A percentile compares a stretch with the other conserved stretches of the same genome.
Evolutionary conservation across 1,140 invertebrate genomes (phyloP).

Genomic region (Euwallacea fornicatus): DNA sequence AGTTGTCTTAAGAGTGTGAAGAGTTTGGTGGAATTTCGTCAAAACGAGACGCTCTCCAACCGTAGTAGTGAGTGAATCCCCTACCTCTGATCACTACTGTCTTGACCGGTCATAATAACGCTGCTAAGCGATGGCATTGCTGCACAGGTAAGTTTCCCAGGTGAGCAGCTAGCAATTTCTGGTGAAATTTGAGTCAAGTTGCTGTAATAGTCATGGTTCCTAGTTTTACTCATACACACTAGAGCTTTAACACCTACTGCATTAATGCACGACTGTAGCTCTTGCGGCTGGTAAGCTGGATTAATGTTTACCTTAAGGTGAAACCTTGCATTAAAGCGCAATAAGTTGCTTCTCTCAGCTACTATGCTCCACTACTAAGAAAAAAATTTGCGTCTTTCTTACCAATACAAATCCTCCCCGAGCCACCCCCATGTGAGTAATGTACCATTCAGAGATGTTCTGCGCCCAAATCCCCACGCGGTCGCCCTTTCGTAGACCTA

Average conservation of each 20-base stretch:
- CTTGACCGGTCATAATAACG: conserved; percentile 35
- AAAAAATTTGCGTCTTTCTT: conserved; percentile 18
- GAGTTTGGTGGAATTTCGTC: conserved; percentile 34
- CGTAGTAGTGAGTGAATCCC: no score
- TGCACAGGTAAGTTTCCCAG: conserved; percentile 51
- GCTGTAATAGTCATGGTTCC: conserved; percentile 71
- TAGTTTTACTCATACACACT: conserved; percentile 66
- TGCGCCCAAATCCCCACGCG: conserved; percentile 86
- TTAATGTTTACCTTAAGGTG: conserved; percentile 75
- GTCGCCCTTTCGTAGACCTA: conserved; percentile 81
- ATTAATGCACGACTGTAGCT: conserved; percentile 78
- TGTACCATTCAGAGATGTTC: conserved; percentile 81
- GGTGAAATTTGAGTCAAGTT: conserved; percentile 62
- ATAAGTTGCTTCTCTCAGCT: no score
- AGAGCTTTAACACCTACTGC: conserved; percentile 77
- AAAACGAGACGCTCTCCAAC: neutral
- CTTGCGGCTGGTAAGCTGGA: conserved; percentile 74
- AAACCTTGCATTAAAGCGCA: neutral
- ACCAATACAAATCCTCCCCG: conserved; percentile 82
- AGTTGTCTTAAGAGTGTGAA: neutral
- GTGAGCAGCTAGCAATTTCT: conserved; percentile 52
- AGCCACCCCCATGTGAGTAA: conserved; percentile 74
- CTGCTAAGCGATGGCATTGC: conserved; percentile 46
- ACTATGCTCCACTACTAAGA: neutral
- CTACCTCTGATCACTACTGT: no score